Conservation (phyloP, 2,888 invertebrate genomes). For the Lordiphosa fenestrarum region DNA sequence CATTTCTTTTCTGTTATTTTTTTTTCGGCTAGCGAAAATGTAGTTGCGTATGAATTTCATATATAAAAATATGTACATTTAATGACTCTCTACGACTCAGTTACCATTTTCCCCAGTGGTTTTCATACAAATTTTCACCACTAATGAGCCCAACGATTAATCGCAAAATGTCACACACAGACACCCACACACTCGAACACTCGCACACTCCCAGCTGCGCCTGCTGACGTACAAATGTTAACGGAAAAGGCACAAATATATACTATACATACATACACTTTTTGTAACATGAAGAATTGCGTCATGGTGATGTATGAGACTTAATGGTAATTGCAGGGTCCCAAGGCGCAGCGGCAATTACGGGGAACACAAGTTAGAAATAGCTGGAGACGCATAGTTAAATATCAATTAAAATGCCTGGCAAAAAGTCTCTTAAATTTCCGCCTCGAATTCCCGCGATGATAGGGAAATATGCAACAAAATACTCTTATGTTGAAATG, state of each 20-base stretch:
- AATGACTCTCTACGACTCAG: conserved; percentile 41
- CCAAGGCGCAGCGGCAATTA: conserved; percentile 59
- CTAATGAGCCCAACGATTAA: conserved; percentile 69
- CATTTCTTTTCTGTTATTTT: too few relatives aligned
- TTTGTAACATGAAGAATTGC: conserved; percentile 36
- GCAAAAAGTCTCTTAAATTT: conserved; percentile 22
- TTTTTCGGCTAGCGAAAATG: too few relatives aligned
- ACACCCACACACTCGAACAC: conserved; percentile 23
- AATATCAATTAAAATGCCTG: conserved; percentile 65
- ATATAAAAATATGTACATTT: conserved; percentile 35
- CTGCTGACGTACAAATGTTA: conserved; percentile 59
- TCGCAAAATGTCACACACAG: conserved; percentile 50
- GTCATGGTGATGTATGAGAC: conserved; percentile 51
- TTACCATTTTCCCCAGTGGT: conserved; percentile 45
- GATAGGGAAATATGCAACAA: conserved; percentile 26
- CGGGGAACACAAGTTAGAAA: conserved; percentile 23
- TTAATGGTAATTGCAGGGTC: conserved; percentile 51
- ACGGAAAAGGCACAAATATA: conserved; percentile 29
- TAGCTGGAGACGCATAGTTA: conserved; percentile 44
- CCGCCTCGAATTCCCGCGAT: neutral
- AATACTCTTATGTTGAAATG: conserved; percentile 35
- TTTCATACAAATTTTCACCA: conserved; percentile 69
- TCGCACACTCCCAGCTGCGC: conserved; percentile 20
- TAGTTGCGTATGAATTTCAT: conserved; percentile 37
- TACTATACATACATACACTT: neutral